These are phyloP conservation scores for Pandemis heparana DNA, from an alignment of 2,888 invertebrate species.

Conservation along the genomic window DNA sequence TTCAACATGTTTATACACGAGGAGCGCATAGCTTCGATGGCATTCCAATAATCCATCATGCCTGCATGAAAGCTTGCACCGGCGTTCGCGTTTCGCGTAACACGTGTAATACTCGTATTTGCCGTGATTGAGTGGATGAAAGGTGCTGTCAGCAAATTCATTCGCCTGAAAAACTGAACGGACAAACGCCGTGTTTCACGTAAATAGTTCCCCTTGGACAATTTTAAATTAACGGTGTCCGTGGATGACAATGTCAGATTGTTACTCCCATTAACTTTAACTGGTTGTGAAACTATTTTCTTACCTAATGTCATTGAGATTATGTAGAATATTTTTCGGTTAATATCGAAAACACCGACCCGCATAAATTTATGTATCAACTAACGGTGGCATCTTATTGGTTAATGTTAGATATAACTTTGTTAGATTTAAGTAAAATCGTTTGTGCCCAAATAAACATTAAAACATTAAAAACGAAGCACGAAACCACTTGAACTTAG, in stretches of 20 bases:
- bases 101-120: not conserved
- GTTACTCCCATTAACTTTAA: too few species aligned
- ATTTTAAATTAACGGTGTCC: constrained; percentile 5
- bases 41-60: constrained; percentile 1
- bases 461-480: too few species aligned
- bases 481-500: not conserved
- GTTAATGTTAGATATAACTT: too few species aligned
- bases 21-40: constrained; percentile 7
- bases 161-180: constrained; percentile 19
- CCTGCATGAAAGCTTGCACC: constrained; percentile 4
- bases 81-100: not conserved
- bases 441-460: too few species aligned
- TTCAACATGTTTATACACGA: not conserved
- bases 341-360: too few species aligned
- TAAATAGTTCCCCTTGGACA: not conserved
- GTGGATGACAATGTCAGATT: constrained; percentile 4
- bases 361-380: too few species aligned
- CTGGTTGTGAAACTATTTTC: too few species aligned
- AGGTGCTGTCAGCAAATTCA: not conserved
- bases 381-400: too few species aligned
- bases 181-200: constrained; percentile 2
- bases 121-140: constrained; percentile 25
- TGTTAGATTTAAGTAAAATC: too few species aligned
- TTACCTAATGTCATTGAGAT: too few species aligned
- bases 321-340: too few species aligned